phyloP scores from a whole-genome alignment of 2,888 invertebrate genomes.

The Abrostola triplasia region DNA sequence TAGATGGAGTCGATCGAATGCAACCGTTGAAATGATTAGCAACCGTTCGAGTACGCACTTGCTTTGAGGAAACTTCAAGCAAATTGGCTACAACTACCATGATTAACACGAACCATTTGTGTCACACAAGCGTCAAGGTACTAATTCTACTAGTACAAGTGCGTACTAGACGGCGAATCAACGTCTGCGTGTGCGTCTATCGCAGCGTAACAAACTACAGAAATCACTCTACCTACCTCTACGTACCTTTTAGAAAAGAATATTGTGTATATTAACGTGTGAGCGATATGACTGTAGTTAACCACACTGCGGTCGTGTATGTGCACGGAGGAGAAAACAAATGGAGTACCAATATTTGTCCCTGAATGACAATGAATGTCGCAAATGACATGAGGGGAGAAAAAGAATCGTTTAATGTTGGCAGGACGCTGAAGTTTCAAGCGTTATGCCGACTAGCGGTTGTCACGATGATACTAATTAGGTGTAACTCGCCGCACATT shows the following conservation, averaged over 20 bases:
- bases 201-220: constrained; percentile 57
- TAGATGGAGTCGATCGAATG: constrained; percentile 55
- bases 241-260: constrained; percentile 53
- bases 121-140: constrained; percentile 50
- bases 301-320: constrained; percentile 48
- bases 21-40: constrained; percentile 36
- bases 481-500: neutral
- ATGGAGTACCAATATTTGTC: neutral
- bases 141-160: constrained; percentile 52
- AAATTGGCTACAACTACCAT: constrained; percentile 51
- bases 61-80: constrained; percentile 48
- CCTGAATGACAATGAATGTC: neutral
- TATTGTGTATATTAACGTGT: constrained; percentile 43
- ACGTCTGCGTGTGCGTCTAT: constrained; percentile 41
- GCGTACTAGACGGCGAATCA: constrained; percentile 44
- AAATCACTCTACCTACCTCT: constrained; percentile 58
- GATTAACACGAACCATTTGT: constrained; percentile 31
- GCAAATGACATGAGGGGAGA: neutral
- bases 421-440: neutral
- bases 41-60: constrained; percentile 54
- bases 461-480: neutral
- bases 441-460: neutral
- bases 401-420: neutral
- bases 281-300: constrained; percentile 53
- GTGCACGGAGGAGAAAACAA: constrained; percentile 37